Percentiles rank a stretch among this genome's conserved stretches.
phyloP scores from a whole-genome alignment of 2,888 invertebrate genomes.

The Lasioglossum vierecki region DNA sequence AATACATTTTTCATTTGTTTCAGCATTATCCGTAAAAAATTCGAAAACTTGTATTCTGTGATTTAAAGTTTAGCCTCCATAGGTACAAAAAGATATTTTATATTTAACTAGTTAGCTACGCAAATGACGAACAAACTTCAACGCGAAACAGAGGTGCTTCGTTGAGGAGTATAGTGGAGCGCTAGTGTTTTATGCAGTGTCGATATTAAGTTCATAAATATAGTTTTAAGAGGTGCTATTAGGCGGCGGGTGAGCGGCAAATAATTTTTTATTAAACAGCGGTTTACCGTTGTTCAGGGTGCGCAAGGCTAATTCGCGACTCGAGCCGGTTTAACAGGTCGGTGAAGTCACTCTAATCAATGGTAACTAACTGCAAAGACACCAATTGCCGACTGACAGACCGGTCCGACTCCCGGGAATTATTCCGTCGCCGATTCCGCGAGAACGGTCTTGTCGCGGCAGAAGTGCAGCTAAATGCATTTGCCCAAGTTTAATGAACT shows the following conservation, averaged over 20 bases:
- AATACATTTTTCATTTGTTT: background rate
- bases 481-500: conserved; percentile 44
- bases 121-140: background rate
- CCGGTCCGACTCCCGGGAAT: conserved; percentile 33
- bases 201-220: conserved; percentile 29
- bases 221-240: conserved; percentile 3
- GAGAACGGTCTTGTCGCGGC: conserved; percentile 19
- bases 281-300: conserved; percentile 18
- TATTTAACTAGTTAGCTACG: background rate
- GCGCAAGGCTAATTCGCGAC: background rate
- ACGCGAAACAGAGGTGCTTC: background rate
- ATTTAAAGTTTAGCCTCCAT: background rate
- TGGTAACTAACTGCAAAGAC: conserved; percentile 33
- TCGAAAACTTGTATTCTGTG: background rate
- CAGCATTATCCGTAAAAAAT: background rate
- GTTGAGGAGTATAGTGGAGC: background rate
- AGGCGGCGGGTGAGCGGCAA: background rate
- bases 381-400: conserved; percentile 39
- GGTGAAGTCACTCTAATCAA: conserved; percentile 45
- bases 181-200: background rate
- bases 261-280: conserved; percentile 44
- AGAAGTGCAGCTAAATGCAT: conserved; percentile 31
- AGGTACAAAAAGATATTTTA: background rate
- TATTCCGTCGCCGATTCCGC: conserved; percentile 48
- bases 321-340: conserved; percentile 23